These are phyloP conservation scores for Lepus europaeus DNA, from an alignment of 2,113 vertebrate species.

Conservation along the genomic window DNA sequence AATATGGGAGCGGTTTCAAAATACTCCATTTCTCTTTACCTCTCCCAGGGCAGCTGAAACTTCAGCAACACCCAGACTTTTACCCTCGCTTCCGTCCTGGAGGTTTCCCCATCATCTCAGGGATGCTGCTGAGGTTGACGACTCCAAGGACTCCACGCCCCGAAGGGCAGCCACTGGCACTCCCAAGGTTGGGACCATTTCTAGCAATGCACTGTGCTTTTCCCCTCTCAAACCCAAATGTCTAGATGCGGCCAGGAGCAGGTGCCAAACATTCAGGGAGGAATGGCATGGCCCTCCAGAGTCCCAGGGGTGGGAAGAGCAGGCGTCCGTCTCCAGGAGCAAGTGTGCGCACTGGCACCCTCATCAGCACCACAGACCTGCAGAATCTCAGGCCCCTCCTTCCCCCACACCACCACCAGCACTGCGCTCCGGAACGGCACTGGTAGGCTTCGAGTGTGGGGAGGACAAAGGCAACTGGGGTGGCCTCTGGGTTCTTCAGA, in stretches of 20 bases:
- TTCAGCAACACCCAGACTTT: slow-evolving; percentile 55
- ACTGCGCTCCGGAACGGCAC: background rate
- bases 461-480: background rate
- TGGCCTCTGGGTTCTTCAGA: background rate
- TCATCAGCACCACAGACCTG: background rate
- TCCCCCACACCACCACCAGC: background rate
- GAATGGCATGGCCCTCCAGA: background rate
- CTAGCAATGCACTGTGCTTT: background rate
- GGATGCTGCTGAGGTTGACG: background rate
- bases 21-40: slow-evolving; percentile 58
- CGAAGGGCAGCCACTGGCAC: background rate
- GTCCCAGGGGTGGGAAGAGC: background rate
- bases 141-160: slow-evolving; percentile 46
- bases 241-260: background rate
- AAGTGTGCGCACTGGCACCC: background rate
- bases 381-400: too few relatives aligned
- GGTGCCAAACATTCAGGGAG: background rate
- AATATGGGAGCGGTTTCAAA: slow-evolving; percentile 58
- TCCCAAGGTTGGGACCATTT: slow-evolving; percentile 45
- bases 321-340: background rate
- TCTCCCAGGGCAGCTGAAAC: slow-evolving; percentile 65
- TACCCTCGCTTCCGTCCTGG: slow-evolving; percentile 48
- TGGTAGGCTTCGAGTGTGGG: background rate
- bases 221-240: slow-evolving; percentile 24
- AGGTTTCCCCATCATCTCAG: slow-evolving; percentile 45